Evolutionary conservation across 2,113 vertebrate species (phyloP).

Genomic region (Alexandromys fortis): DNA sequence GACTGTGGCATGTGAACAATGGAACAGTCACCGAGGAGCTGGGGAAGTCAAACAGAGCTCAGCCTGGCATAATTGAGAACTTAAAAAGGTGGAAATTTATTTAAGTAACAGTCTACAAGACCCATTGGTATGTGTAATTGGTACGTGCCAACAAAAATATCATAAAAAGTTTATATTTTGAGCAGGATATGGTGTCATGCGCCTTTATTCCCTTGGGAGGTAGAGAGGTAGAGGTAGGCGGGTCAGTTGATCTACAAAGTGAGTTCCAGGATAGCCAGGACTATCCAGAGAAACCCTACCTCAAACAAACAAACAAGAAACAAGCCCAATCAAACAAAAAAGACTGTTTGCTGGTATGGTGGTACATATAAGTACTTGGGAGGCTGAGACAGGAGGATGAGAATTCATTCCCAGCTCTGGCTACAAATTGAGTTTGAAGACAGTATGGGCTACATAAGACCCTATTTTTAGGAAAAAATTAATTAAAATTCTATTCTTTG

Average conservation of each 20-base stretch:
- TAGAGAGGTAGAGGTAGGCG: neutral
- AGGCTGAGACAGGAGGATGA: neutral
- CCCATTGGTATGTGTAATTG: neutral
- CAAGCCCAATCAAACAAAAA: neutral
- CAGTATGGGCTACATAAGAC: neutral
- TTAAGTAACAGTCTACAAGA: neutral
- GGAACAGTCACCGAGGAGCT: neutral
- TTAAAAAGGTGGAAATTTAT: neutral
- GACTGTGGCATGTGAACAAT: neutral
- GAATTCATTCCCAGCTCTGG: neutral
- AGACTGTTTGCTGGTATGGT: neutral
- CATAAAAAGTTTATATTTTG: neutral
- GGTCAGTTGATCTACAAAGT: neutral
- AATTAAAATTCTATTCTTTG: neutral
- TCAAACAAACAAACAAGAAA: neutral
- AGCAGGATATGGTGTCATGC: neutral
- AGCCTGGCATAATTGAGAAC: neutral
- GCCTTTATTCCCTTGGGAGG: neutral
- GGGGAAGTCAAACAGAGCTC: neutral
- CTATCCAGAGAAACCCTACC: neutral
- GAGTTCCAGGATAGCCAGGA: neutral
- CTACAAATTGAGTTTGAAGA: neutral
- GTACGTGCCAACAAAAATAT: too few relatives aligned
- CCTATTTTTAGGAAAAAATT: neutral
- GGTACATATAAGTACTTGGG: neutral